Base-by-base conservation (phyloP, 1,140 invertebrate species). In the Conopomorpha cramerella region DNA sequence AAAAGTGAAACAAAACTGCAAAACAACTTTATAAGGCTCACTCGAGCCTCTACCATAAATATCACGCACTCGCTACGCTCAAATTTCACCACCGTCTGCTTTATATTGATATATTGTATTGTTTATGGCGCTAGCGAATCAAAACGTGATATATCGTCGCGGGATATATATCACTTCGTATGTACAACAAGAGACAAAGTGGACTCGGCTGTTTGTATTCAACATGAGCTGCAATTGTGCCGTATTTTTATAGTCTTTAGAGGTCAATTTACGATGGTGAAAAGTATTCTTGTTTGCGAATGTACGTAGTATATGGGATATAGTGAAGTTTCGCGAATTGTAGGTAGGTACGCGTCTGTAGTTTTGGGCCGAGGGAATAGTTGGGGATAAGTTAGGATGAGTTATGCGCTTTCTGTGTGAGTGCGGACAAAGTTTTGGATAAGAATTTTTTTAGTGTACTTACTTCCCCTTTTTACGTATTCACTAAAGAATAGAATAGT, bases 41-140 rank as follows among this genome's bases (percentile, higher is more conserved):
- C 41, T 45, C 51, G 41, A 40, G 37, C 30, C 27, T 34, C 32
- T 41, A 51, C 58, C 53, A 62, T 60, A 64, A 61, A 67, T 64
- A 72, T 56, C 51, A 64, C 58, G 51, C 55, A 64, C 62, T 57
- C 51, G 57, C 52, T 61, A 55, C 63, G 62, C 56, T 64, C 59
- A 68, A 71, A 71, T 73, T 74, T 74, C 65, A 61, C 66, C 64
- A 70, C 70, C 66, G 65, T 70, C 59, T 70, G 68, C 58, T 56
- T 65, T 57, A 62, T 71, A 70, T 70, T 74, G 70, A 74, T 74
- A 74, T 74, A 74, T 74, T 70, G 65, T 74, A 71, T 74, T 74
- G 70, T 74, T 74, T 74, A 74, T 71, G 67, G 70, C 56, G 56
- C 64, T 63, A 63, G 66, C 65, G 61, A 74, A 74, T 74, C 70